phyloP scores from a whole-genome alignment of 2,113 vertebrate species.

The Xyrauchen texanus region DNA sequence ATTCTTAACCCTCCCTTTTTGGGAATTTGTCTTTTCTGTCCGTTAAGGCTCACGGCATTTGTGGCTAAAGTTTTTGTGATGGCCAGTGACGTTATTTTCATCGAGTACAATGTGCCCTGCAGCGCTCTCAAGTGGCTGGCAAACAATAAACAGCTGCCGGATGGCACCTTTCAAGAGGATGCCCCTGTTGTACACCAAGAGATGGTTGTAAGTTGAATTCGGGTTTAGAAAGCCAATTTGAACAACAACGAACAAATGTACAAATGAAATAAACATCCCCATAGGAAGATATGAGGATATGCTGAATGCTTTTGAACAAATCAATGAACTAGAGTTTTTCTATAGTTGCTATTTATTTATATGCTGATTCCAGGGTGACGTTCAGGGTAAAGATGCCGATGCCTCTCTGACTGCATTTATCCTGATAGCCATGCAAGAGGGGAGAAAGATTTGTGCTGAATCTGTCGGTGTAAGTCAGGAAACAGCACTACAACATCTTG shows the following conservation, averaged over 20 bases:
- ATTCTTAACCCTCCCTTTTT: background rate
- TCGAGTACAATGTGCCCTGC: slow-evolving; percentile 75
- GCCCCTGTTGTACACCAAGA: slow-evolving; percentile 60
- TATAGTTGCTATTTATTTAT: background rate
- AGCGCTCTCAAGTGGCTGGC: slow-evolving; percentile 83
- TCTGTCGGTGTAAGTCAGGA: slow-evolving; percentile 74
- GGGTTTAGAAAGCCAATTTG: background rate
- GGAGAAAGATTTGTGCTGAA: slow-evolving; percentile 65
- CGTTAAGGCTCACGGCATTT: slow-evolving; percentile 84
- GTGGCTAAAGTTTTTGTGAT: slow-evolving; percentile 87
- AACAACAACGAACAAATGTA: no score
- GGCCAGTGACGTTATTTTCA: slow-evolving; percentile 65
- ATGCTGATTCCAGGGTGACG: slow-evolving; percentile 73
- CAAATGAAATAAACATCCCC: no score
- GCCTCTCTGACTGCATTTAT: slow-evolving; percentile 85
- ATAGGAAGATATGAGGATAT: no score
- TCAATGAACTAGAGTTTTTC: background rate
- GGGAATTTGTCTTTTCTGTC: background rate
- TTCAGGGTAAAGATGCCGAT: slow-evolving; percentile 64
- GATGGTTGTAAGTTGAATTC: slow-evolving; percentile 65
- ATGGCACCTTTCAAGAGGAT: slow-evolving; percentile 81
- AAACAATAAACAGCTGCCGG: slow-evolving; percentile 74
- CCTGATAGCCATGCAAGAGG: slow-evolving; percentile 80
- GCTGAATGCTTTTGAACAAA: no score
- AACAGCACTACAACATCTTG: background rate